Base-by-base conservation (phyloP, 2,888 invertebrate genomes). In the Oligia latruncula region DNA sequence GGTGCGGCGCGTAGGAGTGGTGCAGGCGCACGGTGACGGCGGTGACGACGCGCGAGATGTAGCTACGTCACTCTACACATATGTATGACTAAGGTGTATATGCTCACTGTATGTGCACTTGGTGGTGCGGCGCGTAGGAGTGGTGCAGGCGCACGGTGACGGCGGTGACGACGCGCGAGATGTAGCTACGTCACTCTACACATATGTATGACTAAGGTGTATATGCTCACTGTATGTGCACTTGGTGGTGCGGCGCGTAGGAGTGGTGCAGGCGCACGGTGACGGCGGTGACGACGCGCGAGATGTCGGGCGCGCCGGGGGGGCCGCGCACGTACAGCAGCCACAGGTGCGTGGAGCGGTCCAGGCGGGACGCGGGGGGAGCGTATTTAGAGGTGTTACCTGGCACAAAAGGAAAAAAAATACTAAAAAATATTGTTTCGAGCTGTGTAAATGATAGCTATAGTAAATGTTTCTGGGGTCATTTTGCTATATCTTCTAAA, bases 381-480 rank as follows among this genome's bases (percentile, higher is more conserved):
- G 98, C 98, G 97, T 98, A 99, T 92, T 98, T 98, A 0, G 99
- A 99, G 6, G 99, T 98, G 95, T 99, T 99, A 0, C 98, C 97
- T 96, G 89, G 0, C 62, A 64, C 3, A 62, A 62, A 60, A 11
- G 2, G 13, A 8, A 17, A 1, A 6, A 35, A 23, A n/a, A 62
- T n/a, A 9, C 9, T 46, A 46, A 23, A 60, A 13, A 60, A 23
- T 11, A n/a, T 58, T 15, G 2, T 15, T 62, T n/a, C 15, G n/a
- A n/a, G 2, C 2, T 6, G 62, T 62, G 62, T 15, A 62, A 5
- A 62, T 15, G 15, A 62, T 62, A 15, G 15, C 29, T n/a, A 15
- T 62, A 15, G 60, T 60, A 3, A n/a, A n/a, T n/a, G 4, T 9
- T 60, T 13, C 13, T 60, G 60, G 4, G n/a, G 4, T 3, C 13